A percentile compares a stretch with the other conserved stretches of the same genome.
Conservation (phyloP, 2,888 invertebrate genomes). For the Epirrita christyi region DNA sequence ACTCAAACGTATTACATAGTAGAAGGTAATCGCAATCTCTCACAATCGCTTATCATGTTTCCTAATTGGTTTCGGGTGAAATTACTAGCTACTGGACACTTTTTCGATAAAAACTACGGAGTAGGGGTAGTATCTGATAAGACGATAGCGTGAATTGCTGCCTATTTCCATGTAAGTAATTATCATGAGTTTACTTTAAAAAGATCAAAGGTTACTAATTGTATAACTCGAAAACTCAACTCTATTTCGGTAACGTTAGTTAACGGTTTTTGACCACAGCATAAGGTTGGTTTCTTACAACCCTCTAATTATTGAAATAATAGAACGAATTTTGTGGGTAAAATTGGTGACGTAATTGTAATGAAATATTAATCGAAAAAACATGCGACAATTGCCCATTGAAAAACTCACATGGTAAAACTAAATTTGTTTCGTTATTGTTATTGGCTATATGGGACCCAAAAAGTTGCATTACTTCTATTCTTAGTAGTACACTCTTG, state of each 20-base stretch:
- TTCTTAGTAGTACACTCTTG: too few species aligned
- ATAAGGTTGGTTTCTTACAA: background rate
- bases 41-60: conserved; percentile 2
- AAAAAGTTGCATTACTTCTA: too few species aligned
- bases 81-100: conserved; percentile 20
- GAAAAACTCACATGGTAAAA: background rate
- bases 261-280: conserved; percentile 1
- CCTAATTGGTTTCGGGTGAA: conserved; percentile 39
- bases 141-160: conserved; percentile 30
- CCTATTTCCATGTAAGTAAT: conserved; percentile 37
- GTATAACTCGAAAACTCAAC: conserved; percentile 6
- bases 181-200: conserved; percentile 14
- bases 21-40: background rate
- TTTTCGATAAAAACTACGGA: conserved; percentile 31
- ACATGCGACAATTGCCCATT: background rate
- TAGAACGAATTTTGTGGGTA: conserved; percentile 8
- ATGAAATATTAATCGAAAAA: conserved; percentile 2
- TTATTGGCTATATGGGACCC: too few species aligned
- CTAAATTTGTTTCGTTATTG: too few species aligned
- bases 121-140: conserved; percentile 30
- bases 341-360: conserved; percentile 4
- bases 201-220: background rate
- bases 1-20: too few species aligned
- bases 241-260: background rate
- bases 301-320: conserved; percentile 1